Conservation (phyloP, 2,888 invertebrate genomes). For the Drosophila falleni region DNA sequence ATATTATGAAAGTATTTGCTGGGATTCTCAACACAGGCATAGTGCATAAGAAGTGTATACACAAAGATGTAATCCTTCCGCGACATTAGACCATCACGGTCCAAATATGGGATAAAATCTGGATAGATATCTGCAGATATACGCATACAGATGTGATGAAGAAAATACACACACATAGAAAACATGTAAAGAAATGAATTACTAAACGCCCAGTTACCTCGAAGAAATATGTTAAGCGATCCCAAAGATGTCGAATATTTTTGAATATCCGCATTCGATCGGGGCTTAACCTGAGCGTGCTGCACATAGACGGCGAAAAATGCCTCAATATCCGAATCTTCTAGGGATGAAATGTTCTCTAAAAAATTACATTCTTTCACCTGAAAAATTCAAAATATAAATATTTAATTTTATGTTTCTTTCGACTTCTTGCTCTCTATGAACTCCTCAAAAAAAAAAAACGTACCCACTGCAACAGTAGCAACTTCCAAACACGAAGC, state of each 20-base stretch:
- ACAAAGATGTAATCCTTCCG: constrained; percentile 81
- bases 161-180: neutral
- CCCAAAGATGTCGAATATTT: neutral
- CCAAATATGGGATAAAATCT: constrained; percentile 68
- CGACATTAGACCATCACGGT: constrained; percentile 68
- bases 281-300: constrained; percentile 38
- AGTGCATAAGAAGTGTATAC: constrained; percentile 83
- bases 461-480: constrained; percentile 79
- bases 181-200: neutral
- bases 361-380: constrained; percentile 75
- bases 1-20: constrained; percentile 79
- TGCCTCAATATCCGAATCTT: constrained; percentile 81
- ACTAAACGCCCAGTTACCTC: constrained; percentile 60
- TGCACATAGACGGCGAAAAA: constrained; percentile 73
- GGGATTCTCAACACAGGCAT: constrained; percentile 81
- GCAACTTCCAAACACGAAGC: constrained; percentile 70
- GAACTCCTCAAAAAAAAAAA: neutral
- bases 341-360: constrained; percentile 67
- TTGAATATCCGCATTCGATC: constrained; percentile 12
- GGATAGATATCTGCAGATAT: constrained; percentile 77
- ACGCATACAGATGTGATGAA: neutral
- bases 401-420: neutral
- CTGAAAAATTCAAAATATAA: constrained; percentile 31
- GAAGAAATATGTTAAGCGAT: constrained; percentile 66
- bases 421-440: no score